Percentiles rank a stretch among this genome's conserved stretches.
phyloP scores from a whole-genome alignment of 2,113 vertebrate species.

The Hystrix cristata region DNA sequence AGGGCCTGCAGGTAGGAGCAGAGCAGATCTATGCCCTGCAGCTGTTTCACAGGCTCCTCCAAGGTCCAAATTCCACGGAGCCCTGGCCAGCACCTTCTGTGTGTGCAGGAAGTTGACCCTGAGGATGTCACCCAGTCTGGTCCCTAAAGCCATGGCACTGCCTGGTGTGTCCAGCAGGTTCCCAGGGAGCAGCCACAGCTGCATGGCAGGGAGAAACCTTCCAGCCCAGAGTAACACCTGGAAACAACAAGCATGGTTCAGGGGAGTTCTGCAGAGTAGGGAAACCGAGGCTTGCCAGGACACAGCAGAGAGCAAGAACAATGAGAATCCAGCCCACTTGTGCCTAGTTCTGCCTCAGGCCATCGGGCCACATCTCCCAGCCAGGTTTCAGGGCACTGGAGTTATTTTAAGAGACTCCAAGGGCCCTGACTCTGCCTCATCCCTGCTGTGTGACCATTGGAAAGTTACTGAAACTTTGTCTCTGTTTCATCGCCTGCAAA shows the following conservation, averaged over 20 bases:
- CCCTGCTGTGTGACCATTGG: not conserved
- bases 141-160: not conserved
- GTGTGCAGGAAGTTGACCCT: fast-evolving
- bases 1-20: fast-evolving
- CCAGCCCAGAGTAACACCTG: no score
- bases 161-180: not conserved
- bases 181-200: not conserved
- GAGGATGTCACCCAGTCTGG: not conserved
- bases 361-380: fast-evolving
- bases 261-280: not conserved
- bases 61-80: fast-evolving
- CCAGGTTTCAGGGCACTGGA: not conserved
- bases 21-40: not conserved
- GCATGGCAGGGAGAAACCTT: not conserved
- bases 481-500: not conserved
- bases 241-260: not conserved
- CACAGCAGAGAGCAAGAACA: not conserved
- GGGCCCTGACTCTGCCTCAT: not conserved
- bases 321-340: not conserved
- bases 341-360: not conserved
- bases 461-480: not conserved
- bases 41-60: not conserved
- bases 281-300: not conserved
- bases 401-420: not conserved
- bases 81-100: fast-evolving